phyloP scores from a whole-genome alignment of 2,797 vertebrate genomes.

The Atherinosoma microstoma region DNA sequence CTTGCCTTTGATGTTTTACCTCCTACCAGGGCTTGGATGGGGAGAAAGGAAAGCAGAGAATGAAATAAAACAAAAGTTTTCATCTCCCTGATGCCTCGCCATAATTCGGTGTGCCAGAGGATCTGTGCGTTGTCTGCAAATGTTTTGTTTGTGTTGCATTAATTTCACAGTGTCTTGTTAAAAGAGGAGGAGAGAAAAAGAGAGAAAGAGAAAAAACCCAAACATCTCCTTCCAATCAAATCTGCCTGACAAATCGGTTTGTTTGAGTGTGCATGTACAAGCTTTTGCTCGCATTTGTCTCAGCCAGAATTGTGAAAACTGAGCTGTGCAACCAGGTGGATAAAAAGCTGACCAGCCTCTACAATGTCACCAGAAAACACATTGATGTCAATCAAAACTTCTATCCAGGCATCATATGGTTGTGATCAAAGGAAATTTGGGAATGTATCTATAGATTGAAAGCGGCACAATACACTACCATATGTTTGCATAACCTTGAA shows the following conservation, averaged over 20 bases:
- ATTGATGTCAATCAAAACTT: conserved; percentile 67
- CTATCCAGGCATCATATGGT: conserved; percentile 14
- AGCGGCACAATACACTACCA: conserved; percentile 67
- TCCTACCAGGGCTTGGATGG: conserved; percentile 56
- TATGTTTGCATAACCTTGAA: conserved; percentile 73
- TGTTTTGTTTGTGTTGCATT: conserved; percentile 73
- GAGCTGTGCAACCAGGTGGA: conserved; percentile 16
- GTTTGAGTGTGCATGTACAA: conserved; percentile 14
- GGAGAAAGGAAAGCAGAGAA: conserved; percentile 38
- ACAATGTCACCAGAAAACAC: conserved; percentile 41
- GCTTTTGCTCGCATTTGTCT: conserved; percentile 10
- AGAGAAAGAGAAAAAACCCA: not conserved
- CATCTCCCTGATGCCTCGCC: conserved; percentile 61
- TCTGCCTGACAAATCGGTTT: conserved; percentile 54
- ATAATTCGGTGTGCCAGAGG: conserved; percentile 64
- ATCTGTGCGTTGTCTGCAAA: conserved; percentile 50
- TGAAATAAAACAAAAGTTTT: conserved; percentile 72
- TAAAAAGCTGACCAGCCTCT: conserved; percentile 34
- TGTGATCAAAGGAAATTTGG: conserved; percentile 30
- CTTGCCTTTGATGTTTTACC: conserved; percentile 71
- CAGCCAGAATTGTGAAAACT: conserved; percentile 10
- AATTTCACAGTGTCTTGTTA: conserved; percentile 58
- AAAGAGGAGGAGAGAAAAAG: conserved; percentile 5
- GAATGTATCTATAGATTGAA: conserved; percentile 61
- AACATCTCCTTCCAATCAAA: conserved; percentile 50